phyloP scores from a whole-genome alignment of 1,140 invertebrate genomes.

The Portunus trituberculatus region DNA sequence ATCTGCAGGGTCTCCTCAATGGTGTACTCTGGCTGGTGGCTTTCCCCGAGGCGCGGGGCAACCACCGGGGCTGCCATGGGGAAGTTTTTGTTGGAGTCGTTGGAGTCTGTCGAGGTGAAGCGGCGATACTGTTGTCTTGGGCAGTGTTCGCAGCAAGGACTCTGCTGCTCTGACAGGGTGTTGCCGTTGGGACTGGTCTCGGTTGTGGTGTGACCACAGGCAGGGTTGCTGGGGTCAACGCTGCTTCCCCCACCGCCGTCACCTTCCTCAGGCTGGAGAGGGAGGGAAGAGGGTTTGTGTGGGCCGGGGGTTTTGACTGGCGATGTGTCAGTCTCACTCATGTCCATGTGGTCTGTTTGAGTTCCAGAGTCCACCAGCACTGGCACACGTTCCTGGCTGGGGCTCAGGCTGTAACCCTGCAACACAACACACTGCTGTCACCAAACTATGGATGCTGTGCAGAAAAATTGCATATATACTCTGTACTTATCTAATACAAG shows the following conservation, averaged over 20 bases:
- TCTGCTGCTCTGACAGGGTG: slow-evolving; percentile 63
- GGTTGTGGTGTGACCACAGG: slow-evolving; percentile 60
- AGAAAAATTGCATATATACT: background rate
- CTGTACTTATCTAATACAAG: too few relatives aligned
- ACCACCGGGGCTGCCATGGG: slow-evolving; percentile 58
- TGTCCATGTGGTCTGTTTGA: slow-evolving; percentile 78
- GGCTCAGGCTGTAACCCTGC: slow-evolving; percentile 74
- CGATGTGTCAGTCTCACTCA: slow-evolving; percentile 78
- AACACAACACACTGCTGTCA: background rate
- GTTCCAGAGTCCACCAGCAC: slow-evolving; percentile 78
- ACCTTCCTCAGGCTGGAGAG: slow-evolving; percentile 47
- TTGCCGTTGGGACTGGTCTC: slow-evolving; percentile 76
- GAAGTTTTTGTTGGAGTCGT: slow-evolving; percentile 75
- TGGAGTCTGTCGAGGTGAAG: slow-evolving; percentile 73
- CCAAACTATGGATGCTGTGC: background rate
- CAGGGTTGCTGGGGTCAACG: background rate
- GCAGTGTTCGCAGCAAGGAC: slow-evolving; percentile 73
- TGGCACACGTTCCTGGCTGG: slow-evolving; percentile 73
- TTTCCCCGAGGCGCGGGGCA: slow-evolving; percentile 40
- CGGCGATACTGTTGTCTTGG: slow-evolving; percentile 70
- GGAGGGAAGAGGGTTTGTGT: slow-evolving; percentile 59
- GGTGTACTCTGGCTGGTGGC: slow-evolving; percentile 53
- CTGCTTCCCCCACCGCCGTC: slow-evolving; percentile 47
- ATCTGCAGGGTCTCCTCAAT: slow-evolving; percentile 70
- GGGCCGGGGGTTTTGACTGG: slow-evolving; percentile 72